phyloP scores from a whole-genome alignment of 92 coral and sea anemone genomes.

The Paragorgia papillata region DNA sequence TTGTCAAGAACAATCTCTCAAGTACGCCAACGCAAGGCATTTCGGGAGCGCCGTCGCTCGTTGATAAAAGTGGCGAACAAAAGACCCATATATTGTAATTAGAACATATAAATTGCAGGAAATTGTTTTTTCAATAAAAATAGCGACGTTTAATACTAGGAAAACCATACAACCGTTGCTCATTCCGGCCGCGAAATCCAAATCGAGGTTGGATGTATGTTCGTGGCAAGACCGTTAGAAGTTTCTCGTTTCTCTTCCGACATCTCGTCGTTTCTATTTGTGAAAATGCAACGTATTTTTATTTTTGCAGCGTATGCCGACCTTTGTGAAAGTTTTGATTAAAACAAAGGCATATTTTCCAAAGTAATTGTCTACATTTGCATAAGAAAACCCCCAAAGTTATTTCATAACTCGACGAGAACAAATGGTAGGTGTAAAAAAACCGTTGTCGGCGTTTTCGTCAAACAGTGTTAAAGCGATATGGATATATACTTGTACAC shows the following conservation, averaged over 20 bases:
- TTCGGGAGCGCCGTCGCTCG: constrained; percentile 15
- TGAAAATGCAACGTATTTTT: constrained; percentile 14
- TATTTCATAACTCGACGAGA: constrained; percentile 41
- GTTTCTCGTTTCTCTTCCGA: not conserved
- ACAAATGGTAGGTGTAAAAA: constrained; percentile 33
- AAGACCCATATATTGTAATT: constrained; percentile 40
- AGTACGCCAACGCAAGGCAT: constrained; percentile 36
- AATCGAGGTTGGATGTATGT: too few species aligned
- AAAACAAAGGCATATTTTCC: constrained; percentile 33
- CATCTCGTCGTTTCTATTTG: not conserved
- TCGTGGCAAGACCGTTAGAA: not conserved
- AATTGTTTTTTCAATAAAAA: constrained; percentile 49
- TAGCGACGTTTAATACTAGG: constrained; percentile 29
- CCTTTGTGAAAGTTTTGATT: constrained; percentile 38
- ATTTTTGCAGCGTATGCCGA: constrained; percentile 13
- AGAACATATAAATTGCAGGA: constrained; percentile 44
- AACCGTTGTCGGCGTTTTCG: constrained; percentile 8
- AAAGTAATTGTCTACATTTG: constrained; percentile 46
- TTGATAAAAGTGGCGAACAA: constrained; percentile 30
- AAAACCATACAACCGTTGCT: constrained; percentile 35
- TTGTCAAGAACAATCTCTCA: constrained; percentile 4
- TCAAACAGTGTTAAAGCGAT: constrained; percentile 9
- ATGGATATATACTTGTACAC: not conserved
- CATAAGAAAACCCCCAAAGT: constrained; percentile 43
- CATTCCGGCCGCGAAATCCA: constrained; percentile 5